These are phyloP conservation scores for Indicator maculatus DNA, from an alignment of 2,113 vertebrate genomes.

Conservation along the genomic window DNA sequence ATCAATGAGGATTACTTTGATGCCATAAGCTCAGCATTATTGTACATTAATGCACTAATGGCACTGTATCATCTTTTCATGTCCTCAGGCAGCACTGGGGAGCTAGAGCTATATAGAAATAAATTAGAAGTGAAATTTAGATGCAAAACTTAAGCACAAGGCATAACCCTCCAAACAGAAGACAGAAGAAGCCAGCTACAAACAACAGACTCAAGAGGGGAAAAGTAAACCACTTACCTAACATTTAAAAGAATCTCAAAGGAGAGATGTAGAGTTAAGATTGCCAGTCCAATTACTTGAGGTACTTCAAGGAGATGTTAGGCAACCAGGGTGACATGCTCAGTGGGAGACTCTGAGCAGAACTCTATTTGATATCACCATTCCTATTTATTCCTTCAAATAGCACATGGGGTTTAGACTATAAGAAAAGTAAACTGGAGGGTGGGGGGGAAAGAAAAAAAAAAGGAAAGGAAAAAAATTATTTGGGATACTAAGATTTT, in stretches of 20 bases:
- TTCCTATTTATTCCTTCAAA: background rate
- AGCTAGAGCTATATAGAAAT: constrained; percentile 33
- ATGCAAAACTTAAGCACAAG: constrained; percentile 40
- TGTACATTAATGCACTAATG: constrained; percentile 64
- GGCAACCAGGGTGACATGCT: background rate
- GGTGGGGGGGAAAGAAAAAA: too few species aligned
- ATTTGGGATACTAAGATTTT: background rate
- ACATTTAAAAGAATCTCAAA: background rate
- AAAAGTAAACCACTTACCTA: background rate
- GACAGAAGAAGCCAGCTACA: background rate
- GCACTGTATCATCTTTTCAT: constrained; percentile 54
- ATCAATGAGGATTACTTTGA: constrained; percentile 70
- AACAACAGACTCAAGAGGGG: background rate
- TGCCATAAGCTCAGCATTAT: constrained; percentile 27
- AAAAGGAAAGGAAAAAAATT: background rate
- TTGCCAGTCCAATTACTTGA: background rate
- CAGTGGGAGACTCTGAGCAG: background rate
- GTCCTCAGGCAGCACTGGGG: constrained; percentile 53
- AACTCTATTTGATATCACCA: background rate
- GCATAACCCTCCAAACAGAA: constrained; percentile 7
- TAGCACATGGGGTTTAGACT: background rate
- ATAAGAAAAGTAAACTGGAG: background rate
- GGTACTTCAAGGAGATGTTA: background rate
- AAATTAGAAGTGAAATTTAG: constrained; percentile 68
- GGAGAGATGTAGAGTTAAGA: background rate